Base-by-base conservation (phyloP, 64 coral and sea anemone genomes). In the Trachythela sp. region DNA sequence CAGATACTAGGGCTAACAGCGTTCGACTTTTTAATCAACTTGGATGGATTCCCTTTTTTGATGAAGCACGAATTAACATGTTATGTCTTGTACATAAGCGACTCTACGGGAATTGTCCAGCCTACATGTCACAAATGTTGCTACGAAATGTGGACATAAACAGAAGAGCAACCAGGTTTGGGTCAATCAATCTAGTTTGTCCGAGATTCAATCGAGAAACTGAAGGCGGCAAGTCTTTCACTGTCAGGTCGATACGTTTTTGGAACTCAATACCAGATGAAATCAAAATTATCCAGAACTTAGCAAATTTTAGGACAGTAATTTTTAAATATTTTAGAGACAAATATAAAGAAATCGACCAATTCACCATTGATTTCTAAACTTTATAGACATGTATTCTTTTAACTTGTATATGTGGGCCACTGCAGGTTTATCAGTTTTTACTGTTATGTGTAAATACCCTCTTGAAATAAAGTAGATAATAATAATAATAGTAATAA, bases 171-270 rank as follows among this genome's bases (percentile, higher is more conserved):
- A 88, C 87, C 22, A 68, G 87, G 40, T 36, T n/a, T 40, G 42
- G 40, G 51, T 75, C 72, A 75, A 14, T 86, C 37, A 91, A 91
- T 35, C 67, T 91, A 38, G 67, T 91, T 14, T 91, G 36, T 39
- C 89, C 84, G 54, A 91, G 84, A 64, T 86, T 85, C 86, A 51
- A 85, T 77, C 60, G 84, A 29, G 90, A 91, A 59, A 91, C 84
- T 38, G 84, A 86, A 77, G 84, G 59, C 43, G 84, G 84, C 42
- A 72, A 87, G 58, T 52, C 90, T 39, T 91, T 86, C 36, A 51
- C 84, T 68, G 83, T 85, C 60, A n/a, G 15, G 48, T 56, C 37
- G 37, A 56, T 35, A 60, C 80, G 83, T 32, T 83, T 89, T 34
- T 89, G 77, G 89, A 90, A 84, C 34, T 36, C 4, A 17, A 7